Base-by-base conservation (phyloP, 1,140 invertebrate species). In the Dryas iulia region DNA sequence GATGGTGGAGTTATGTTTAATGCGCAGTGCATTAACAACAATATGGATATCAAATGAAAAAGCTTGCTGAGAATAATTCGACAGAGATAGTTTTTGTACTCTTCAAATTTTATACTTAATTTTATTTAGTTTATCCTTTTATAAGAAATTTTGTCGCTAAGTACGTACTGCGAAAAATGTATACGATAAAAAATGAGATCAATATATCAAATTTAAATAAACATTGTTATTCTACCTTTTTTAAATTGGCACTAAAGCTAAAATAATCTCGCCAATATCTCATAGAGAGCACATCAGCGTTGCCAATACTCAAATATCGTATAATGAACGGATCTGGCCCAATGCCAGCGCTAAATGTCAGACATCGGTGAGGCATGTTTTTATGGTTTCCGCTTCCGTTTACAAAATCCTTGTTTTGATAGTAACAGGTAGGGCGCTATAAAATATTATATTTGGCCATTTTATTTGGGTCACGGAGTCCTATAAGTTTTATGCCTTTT, bases 361-460 rank as follows among this genome's bases (percentile, higher is more conserved):
- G 33, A 71, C 33, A 69, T 62, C 47, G 53, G 57, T 59, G 57
- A 69, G 62, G 61, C 66, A 64, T 39, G 56, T 72, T 73, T 74
- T 77, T 76, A 75, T 66, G 66, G 54, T 68, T 79, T 76, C 73
- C 78, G 77, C 70, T 74, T 78, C 78, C 75, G 69, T 68, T 74
- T 64, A 73, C 73, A 69, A 59, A 74, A 73, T 77, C 71, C 71
- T 74, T 78, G 61, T 72, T 73, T 73, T 73, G 62, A 59, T 60
- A 60, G 53, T 67, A 71, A 72, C 71, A 72, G 73, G 66, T 69
- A 72, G 33, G 59, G 73, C 53, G 60, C 59, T 59, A 69, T 73
- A 71, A 74, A 74, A 69, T 74, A 74, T 68, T 61, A 71, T 71
- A 70, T 71, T 74, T 71, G 39, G 61, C 26, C 65, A 64, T 74